Conservation (phyloP, 2,113 vertebrate species). For the Cygnus buccinator region DNA sequence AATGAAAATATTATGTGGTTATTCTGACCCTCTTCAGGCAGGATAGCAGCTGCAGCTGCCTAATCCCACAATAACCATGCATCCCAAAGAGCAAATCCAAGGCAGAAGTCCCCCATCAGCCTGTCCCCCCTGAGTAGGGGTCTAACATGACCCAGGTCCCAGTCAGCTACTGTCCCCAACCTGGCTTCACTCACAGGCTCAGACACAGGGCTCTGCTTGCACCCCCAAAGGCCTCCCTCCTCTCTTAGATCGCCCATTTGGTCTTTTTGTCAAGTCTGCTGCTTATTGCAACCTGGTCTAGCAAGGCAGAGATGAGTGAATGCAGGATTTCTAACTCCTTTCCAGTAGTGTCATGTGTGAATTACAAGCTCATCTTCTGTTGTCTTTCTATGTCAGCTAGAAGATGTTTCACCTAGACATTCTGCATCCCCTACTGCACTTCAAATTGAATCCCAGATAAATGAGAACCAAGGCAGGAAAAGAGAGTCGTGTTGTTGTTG, state of each 20-base stretch:
- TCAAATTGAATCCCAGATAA: not conserved
- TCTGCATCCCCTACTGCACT: not conserved
- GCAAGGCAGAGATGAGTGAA: not conserved
- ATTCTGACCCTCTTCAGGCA: not conserved
- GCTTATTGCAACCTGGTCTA: not conserved
- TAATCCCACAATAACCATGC: not conserved
- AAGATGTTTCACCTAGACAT: not conserved
- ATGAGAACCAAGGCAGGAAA: not conserved
- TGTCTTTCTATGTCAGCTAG: not conserved
- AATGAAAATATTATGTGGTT: conserved; percentile 16
- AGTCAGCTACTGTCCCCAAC: not conserved
- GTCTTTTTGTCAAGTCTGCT: not conserved
- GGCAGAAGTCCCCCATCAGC: not conserved
- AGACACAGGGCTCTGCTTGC: not conserved
- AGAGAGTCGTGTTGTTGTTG: not conserved
- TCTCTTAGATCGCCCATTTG: not conserved
- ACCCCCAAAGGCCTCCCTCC: not conserved
- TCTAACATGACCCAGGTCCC: not conserved
- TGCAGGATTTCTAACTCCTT: not conserved
- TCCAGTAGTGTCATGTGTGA: not conserved
- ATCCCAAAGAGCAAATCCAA: not conserved
- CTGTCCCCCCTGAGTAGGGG: rapidly evolving
- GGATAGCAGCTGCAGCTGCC: not conserved
- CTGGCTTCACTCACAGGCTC: not conserved
- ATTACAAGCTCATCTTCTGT: not conserved